A percentile compares a stretch with the other conserved stretches of the same genome.
These are phyloP conservation scores for Zapus hudsonius DNA, from an alignment of 2,113 vertebrate species.

Conservation along the genomic window DNA sequence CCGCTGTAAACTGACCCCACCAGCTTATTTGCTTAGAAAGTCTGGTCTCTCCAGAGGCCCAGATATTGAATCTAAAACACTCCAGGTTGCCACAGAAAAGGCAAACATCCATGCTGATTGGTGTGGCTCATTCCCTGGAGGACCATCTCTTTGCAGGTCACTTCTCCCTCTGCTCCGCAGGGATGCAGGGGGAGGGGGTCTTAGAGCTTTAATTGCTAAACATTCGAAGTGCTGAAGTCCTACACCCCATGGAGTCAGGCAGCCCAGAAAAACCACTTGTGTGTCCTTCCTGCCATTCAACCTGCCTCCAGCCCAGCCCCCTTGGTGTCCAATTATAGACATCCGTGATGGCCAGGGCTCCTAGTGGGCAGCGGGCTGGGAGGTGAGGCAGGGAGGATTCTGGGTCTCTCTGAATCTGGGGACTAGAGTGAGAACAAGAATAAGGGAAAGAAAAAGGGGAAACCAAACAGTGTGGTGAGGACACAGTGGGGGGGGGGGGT, in stretches of 20 bases:
- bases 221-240: constrained; percentile 51
- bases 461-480: not conserved
- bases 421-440: not conserved
- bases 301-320: not conserved
- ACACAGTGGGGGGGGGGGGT: not conserved
- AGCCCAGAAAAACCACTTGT: constrained; percentile 36
- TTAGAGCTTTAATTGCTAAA: constrained; percentile 59
- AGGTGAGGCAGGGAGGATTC: not conserved
- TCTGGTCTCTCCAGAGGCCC: constrained; percentile 71
- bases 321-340: not conserved
- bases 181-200: constrained; percentile 27
- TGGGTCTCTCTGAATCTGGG: not conserved
- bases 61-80: constrained; percentile 73
- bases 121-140: constrained; percentile 67
- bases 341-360: not conserved
- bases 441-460: no score
- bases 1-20: constrained; percentile 45
- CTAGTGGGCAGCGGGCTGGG: not conserved
- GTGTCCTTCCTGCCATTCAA: not conserved
- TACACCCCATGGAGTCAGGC: constrained; percentile 8
- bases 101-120: constrained; percentile 70
- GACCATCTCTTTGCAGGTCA: constrained; percentile 71
- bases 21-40: constrained; percentile 82
- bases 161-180: constrained; percentile 67
- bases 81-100: constrained; percentile 76